Evolutionary conservation across 2,113 vertebrate genomes (phyloP).

Genomic region (Lichenostomus cassidix): DNA sequence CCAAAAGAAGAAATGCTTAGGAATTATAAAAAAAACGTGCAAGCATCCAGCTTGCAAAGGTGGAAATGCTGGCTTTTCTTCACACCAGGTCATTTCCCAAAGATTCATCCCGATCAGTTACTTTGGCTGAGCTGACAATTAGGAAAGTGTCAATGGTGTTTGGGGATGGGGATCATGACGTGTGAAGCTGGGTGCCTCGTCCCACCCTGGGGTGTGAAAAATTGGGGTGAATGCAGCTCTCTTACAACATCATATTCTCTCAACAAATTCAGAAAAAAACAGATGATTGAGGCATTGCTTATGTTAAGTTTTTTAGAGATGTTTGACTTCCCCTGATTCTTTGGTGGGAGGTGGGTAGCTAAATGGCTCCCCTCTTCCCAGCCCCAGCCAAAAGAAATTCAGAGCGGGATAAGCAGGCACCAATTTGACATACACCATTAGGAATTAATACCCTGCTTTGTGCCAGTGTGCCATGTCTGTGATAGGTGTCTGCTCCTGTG

Average conservation of each 20-base stretch:
- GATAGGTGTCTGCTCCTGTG: background rate
- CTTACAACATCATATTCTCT: background rate
- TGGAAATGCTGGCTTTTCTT: constrained; percentile 1
- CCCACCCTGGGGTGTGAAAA: background rate
- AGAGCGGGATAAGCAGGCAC: background rate
- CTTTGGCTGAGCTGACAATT: background rate
- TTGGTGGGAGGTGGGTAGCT: background rate
- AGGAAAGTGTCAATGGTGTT: background rate
- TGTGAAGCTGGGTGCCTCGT: background rate
- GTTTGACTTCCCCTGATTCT: background rate
- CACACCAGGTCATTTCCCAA: constrained; percentile 5
- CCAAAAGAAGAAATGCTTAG: background rate
- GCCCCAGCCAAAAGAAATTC: background rate
- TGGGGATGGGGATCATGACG: background rate
- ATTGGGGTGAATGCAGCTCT: background rate
- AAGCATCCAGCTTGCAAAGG: background rate
- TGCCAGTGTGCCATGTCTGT: background rate
- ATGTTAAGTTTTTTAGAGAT: background rate
- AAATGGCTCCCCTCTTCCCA: background rate
- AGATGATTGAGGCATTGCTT: background rate
- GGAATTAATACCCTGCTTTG: background rate
- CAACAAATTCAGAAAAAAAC: background rate
- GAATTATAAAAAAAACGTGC: background rate
- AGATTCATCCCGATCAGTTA: constrained; percentile 16
- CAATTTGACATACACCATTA: background rate